These are phyloP conservation scores for Lasioglossum villosulum DNA, from an alignment of 2,888 invertebrate species.

Conservation along the genomic window DNA sequence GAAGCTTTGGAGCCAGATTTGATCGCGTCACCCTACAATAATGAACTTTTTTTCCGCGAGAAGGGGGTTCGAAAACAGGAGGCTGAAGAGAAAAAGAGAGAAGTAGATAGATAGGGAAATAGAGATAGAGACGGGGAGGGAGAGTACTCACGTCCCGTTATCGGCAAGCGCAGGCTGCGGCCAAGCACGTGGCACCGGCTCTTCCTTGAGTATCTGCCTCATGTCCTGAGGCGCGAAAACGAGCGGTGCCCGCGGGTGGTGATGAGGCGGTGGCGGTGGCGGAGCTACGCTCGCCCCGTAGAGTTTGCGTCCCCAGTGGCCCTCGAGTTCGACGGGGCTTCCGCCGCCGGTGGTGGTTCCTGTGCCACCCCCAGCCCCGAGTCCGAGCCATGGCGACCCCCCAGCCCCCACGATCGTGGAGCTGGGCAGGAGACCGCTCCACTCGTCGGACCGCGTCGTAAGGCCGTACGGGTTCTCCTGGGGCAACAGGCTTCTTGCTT, in stretches of 20 bases:
- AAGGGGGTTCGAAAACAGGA: background rate
- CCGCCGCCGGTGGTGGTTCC: slow-evolving; percentile 81
- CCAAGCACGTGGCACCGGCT: slow-evolving; percentile 83
- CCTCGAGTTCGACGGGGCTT: slow-evolving; percentile 83
- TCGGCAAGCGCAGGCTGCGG: slow-evolving; percentile 82
- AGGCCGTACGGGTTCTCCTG: slow-evolving; percentile 81
- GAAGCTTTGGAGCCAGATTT: background rate
- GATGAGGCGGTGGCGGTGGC: slow-evolving; percentile 83
- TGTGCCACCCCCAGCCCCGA: slow-evolving; percentile 82
- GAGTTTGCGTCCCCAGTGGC: slow-evolving; percentile 83
- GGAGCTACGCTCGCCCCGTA: slow-evolving; percentile 83
- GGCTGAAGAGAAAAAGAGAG: background rate
- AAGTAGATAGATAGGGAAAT: background rate
- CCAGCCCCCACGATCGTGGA: slow-evolving; percentile 84
- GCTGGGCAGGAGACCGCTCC: slow-evolving; percentile 84
- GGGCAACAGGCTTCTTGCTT: slow-evolving; percentile 78
- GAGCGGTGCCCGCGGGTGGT: slow-evolving; percentile 82
- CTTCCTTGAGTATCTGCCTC: slow-evolving; percentile 83
- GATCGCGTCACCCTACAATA: background rate
- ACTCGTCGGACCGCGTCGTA: slow-evolving; percentile 84
- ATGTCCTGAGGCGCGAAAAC: slow-evolving; percentile 84
- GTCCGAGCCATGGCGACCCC: slow-evolving; percentile 84
- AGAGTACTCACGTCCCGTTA: slow-evolving; percentile 81
- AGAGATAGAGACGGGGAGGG: background rate
- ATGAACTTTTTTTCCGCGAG: too few species aligned